Base-by-base conservation (phyloP, 2,797 vertebrate species). In the Poeciliopsis infans region DNA sequence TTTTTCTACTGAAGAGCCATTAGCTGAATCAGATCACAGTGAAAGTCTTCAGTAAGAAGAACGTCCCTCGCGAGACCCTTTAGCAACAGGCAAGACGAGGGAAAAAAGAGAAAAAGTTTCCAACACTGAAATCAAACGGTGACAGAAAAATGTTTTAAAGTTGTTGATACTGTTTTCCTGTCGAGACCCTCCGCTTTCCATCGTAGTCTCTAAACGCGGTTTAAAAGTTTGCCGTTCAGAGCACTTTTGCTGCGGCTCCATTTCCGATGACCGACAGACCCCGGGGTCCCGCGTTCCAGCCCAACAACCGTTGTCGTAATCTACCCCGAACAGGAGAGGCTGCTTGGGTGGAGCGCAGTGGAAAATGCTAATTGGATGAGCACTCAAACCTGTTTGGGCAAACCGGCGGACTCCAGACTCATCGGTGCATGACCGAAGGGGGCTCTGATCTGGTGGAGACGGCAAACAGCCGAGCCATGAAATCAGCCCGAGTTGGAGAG, bases 401-500 rank as follows among this genome's bases (percentile, higher is more conserved):
- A 51, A 88, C 80, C 82, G 76, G 86, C 86, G 41, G 75, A 84
- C 83, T 92, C 81, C 81, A 89, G 82, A 85, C 82, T 78, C 80
- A 89, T 75, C 47, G 83, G 88, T 79, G 93, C 92, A 90, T 92
- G 90, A 92, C 89, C 85, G 85, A 94, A 93, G 86, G 23, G 89
- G 76, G 23, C 91, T 89, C 80, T 85, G 84, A 91, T 85, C 92
- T 85, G 89, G 86, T 86, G 82, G 86, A 89, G 90, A 82, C 87
- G 85, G 83, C 87, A 84, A 90, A 87, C 76, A 91, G 88, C 81
- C 76, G 77, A 87, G 87, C 85, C 92, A 89, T 94, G 92, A 94
- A 94, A 94, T 94, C 92, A 91, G 89, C 74, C 86, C 41, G 86
- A 89, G 80, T 78, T 92, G 91, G 90, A 92, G 91, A 88, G 89